phyloP scores from a whole-genome alignment of 2,888 invertebrate species.

The Macaria liturata region DNA sequence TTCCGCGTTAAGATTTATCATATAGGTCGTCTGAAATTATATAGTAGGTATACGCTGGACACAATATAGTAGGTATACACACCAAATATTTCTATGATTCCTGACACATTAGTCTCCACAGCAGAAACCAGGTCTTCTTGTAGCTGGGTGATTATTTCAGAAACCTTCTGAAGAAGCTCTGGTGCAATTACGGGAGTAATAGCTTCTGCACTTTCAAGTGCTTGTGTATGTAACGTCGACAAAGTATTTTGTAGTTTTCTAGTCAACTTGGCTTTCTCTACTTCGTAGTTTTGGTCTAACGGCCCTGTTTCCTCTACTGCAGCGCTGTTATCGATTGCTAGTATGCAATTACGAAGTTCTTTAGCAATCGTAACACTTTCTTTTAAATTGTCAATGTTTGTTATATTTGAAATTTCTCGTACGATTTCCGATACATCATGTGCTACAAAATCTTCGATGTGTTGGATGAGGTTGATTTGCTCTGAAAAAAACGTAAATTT shows the following conservation, averaged over 20 bases:
- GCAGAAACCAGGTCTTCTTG: conserved; percentile 48
- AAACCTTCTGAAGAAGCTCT: conserved; percentile 43
- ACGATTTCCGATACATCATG: conserved; percentile 40
- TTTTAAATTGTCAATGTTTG: conserved; percentile 36
- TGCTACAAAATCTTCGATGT: conserved; percentile 46
- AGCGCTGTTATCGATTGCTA: conserved; percentile 15
- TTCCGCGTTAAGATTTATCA: too few species aligned
- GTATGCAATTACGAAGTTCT: conserved; percentile 40
- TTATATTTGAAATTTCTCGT: conserved; percentile 32
- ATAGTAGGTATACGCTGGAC: too few species aligned
- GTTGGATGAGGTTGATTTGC: conserved; percentile 31
- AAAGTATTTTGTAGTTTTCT: conserved; percentile 43
- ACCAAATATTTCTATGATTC: conserved; percentile 32
- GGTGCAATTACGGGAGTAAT: conserved; percentile 33
- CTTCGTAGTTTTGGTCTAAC: conserved; percentile 18
- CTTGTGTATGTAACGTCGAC: conserved; percentile 41
- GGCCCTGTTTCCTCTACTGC: conserved; percentile 23
- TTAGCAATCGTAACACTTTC: conserved; percentile 40
- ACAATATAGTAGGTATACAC: conserved; percentile 6
- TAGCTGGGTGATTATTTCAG: conserved; percentile 48
- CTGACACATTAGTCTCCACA: conserved; percentile 28
- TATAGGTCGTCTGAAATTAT: too few species aligned
- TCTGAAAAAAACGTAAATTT: conserved; percentile 19
- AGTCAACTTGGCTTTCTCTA: conserved; percentile 39
- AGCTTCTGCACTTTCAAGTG: conserved; percentile 42